Percentiles rank a stretch among this genome's conserved stretches.
These are phyloP conservation scores for Polyommatus iphigenia DNA, from an alignment of 2,888 invertebrate species.

Conservation along the genomic window DNA sequence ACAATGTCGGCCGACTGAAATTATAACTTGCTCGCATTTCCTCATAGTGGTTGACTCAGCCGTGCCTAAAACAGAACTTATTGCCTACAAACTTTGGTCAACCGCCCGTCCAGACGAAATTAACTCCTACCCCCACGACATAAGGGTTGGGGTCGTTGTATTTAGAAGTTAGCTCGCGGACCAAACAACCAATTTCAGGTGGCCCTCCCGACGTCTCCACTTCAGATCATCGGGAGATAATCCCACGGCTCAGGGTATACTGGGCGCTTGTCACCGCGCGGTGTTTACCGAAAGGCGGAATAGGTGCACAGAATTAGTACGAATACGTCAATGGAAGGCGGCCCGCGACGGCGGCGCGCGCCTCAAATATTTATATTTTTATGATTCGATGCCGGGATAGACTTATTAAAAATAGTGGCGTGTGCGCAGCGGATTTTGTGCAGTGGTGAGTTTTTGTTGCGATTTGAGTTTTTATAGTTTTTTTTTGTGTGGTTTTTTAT, in stretches of 20 bases:
- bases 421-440: constrained; percentile 46
- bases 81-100: constrained; percentile 57
- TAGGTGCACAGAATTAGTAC: constrained; percentile 79
- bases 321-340: constrained; percentile 76
- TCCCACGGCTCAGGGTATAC: constrained; percentile 49
- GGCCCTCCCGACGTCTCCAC: constrained; percentile 53
- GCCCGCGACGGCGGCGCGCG: constrained; percentile 60
- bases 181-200: constrained; percentile 51
- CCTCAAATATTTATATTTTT: constrained; percentile 73
- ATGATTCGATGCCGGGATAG: constrained; percentile 67
- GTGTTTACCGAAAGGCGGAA: constrained; percentile 79
- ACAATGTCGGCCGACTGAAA: constrained; percentile 74
- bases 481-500: background rate
- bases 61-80: constrained; percentile 77
- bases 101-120: constrained; percentile 39
- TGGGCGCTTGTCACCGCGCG: constrained; percentile 62
- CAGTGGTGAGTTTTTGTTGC: constrained; percentile 7
- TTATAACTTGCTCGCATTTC: constrained; percentile 78
- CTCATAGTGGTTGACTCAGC: constrained; percentile 75
- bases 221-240: constrained; percentile 45
- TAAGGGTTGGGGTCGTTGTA: constrained; percentile 39
- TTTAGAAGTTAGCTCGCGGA: constrained; percentile 50
- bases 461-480: background rate
- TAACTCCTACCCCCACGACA: constrained; percentile 41
- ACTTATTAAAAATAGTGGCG: constrained; percentile 68